A percentile compares a stretch with the other conserved stretches of the same genome.
phyloP scores from a whole-genome alignment of 1,140 invertebrate genomes.

The Zaprionus ghesquierei region DNA sequence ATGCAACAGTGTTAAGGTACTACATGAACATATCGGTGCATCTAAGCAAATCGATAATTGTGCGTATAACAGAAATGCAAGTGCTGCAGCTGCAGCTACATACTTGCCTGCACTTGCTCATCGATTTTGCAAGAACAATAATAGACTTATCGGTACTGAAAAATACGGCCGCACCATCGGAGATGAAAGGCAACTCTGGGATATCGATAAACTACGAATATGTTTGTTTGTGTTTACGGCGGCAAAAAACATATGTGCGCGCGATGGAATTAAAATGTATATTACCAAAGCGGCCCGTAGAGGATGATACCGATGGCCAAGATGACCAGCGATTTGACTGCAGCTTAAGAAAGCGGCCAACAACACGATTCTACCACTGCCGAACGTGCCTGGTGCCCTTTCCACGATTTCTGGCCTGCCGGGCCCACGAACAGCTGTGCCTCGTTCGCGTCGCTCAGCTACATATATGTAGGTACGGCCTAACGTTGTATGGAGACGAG shows the following conservation, averaged over 20 bases:
- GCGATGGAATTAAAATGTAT: conserved; percentile 17
- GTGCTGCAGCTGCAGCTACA: conserved; percentile 11
- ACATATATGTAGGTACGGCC: conserved; percentile 54
- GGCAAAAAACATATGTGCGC: not conserved
- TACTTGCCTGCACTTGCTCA: not conserved
- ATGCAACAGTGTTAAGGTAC: conserved; percentile 55
- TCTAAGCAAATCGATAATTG: conserved; percentile 29
- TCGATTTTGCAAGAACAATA: not conserved
- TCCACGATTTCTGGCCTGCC: conserved; percentile 35
- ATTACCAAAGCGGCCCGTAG: conserved; percentile 9
- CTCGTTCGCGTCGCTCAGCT: conserved; percentile 31
- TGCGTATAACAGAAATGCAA: conserved; percentile 21
- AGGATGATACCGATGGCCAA: not conserved
- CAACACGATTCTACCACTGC: conserved; percentile 44
- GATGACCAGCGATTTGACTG: not conserved
- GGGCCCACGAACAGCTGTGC: conserved; percentile 54
- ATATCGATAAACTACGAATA: not conserved
- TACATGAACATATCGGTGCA: conserved; percentile 33
- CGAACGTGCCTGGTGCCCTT: conserved; percentile 42
- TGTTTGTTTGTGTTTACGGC: not conserved
- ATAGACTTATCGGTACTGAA: not conserved
- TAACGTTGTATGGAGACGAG: conserved; percentile 57
- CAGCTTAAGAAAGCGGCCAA: not conserved
- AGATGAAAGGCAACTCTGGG: not conserved
- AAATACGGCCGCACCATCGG: not conserved